phyloP scores from a whole-genome alignment of 2,888 invertebrate species.

The Aphelenchoides bicaudatus region DNA sequence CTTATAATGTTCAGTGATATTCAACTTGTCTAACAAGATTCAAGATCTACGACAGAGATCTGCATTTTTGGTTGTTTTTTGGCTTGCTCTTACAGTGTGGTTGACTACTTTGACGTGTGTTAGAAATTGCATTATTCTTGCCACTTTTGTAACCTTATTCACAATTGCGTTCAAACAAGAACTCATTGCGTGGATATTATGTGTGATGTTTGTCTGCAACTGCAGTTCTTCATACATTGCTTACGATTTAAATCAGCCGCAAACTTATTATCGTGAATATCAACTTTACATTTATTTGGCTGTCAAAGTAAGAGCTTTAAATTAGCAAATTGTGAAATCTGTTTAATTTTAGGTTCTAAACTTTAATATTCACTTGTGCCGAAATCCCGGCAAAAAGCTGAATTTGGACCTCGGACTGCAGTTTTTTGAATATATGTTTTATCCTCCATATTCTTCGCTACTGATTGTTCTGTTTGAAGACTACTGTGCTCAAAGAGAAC shows the following conservation, averaged over 20 bases:
- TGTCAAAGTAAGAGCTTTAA: conserved; percentile 40
- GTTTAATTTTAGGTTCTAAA: conserved; percentile 38
- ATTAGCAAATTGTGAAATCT: neutral
- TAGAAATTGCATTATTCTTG: conserved; percentile 38
- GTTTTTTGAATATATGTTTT: conserved; percentile 43
- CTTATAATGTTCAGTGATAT: conserved; percentile 14
- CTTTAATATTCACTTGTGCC: conserved; percentile 39
- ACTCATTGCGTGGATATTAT: conserved; percentile 43
- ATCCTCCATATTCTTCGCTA: conserved; percentile 51
- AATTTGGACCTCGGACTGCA: conserved; percentile 17
- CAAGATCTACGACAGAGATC: conserved; percentile 4
- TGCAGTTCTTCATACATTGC: conserved; percentile 8
- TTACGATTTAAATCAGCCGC: conserved; percentile 28
- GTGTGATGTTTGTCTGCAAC: conserved; percentile 46
- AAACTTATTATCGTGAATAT: conserved; percentile 53
- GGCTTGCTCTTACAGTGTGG: conserved; percentile 37
- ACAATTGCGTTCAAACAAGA: conserved; percentile 28
- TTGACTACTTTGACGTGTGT: conserved; percentile 35
- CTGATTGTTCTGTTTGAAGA: conserved; percentile 56
- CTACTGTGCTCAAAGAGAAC: conserved; percentile 36
- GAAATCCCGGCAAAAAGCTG: conserved; percentile 22
- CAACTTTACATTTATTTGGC: conserved; percentile 54
- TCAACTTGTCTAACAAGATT: conserved; percentile 15
- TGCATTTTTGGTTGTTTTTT: conserved; percentile 32
- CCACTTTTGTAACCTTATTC: conserved; percentile 28